A percentile compares a stretch with the other conserved stretches of the same genome.
Evolutionary conservation across 2,888 invertebrate species (phyloP).

Genomic region (Scaptomyza parva): DNA sequence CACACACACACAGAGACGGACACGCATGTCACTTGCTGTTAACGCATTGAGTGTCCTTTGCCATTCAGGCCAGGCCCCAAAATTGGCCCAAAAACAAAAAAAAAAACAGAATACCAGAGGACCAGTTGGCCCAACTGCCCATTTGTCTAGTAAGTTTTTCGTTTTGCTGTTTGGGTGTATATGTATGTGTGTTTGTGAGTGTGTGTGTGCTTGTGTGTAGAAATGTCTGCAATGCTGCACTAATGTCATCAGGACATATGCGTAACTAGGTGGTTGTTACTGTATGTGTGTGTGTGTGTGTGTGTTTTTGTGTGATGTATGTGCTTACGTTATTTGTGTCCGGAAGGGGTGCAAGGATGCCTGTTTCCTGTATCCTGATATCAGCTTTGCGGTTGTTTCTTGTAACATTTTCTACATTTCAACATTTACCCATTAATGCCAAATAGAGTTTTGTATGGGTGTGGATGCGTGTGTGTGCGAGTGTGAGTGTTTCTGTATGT

Average conservation of each 20-base stretch:
- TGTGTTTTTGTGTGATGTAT: slow-evolving; percentile 8
- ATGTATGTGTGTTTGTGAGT: slow-evolving; percentile 4
- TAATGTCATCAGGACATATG: slow-evolving; percentile 76
- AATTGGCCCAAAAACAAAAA: slow-evolving; percentile 37
- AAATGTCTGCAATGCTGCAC: slow-evolving; percentile 77
- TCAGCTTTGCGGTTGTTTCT: slow-evolving; percentile 41
- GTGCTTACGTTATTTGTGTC: slow-evolving; percentile 18
- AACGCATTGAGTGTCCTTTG: slow-evolving; percentile 63
- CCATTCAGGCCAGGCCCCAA: slow-evolving; percentile 37
- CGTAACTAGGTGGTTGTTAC: slow-evolving; percentile 60
- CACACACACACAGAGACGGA: slow-evolving; percentile 32
- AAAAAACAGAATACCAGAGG: not conserved
- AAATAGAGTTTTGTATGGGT: slow-evolving; percentile 14
- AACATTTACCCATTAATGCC: slow-evolving; percentile 63
- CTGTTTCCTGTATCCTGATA: slow-evolving; percentile 30
- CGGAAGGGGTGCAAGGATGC: not conserved
- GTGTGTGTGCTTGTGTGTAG: slow-evolving; percentile 6
- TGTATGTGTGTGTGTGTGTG: slow-evolving; percentile 12
- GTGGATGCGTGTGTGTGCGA: slow-evolving; percentile 24
- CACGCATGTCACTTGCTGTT: slow-evolving; percentile 53
- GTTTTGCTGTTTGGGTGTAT: slow-evolving; percentile 37
- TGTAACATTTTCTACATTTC: slow-evolving; percentile 50
- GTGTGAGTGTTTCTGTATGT: slow-evolving; percentile 25
- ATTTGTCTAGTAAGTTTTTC: slow-evolving; percentile 58
- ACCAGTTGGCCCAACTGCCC: slow-evolving; percentile 32